These are phyloP conservation scores for Aurelia sp. DNA, from an alignment of 30 jellyfish, hydroid and myxozoan species.

Conservation along the genomic window DNA sequence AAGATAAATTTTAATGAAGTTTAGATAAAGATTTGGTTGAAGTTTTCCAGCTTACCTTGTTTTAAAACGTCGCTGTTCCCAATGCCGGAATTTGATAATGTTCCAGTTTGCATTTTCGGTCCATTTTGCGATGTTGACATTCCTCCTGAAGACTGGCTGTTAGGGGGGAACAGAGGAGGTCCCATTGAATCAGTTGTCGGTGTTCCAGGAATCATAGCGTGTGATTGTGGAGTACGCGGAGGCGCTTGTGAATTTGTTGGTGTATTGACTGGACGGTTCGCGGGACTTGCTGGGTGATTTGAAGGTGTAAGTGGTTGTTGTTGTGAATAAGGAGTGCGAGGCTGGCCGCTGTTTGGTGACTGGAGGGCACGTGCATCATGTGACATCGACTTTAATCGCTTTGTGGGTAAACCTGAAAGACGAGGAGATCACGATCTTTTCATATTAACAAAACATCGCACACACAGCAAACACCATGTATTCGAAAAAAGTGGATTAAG, in stretches of 20 bases:
- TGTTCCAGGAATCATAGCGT: slow-evolving; percentile 51
- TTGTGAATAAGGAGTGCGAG: slow-evolving; percentile 84
- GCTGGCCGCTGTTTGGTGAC: slow-evolving; percentile 82
- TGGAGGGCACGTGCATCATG: slow-evolving; percentile 79
- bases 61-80: slow-evolving; percentile 24
- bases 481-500: too few species aligned
- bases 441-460: neutral
- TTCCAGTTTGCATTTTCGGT: slow-evolving; percentile 22
- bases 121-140: slow-evolving; percentile 38
- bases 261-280: slow-evolving; percentile 55
- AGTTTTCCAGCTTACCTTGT: slow-evolving; percentile 17
- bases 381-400: slow-evolving; percentile 83
- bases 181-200: slow-evolving; percentile 72
- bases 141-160: slow-evolving; percentile 49
- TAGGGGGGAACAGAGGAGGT: slow-evolving; percentile 60
- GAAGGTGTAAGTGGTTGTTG: slow-evolving; percentile 91
- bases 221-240: slow-evolving; percentile 72
- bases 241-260: slow-evolving; percentile 67
- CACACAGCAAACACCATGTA: too few species aligned
- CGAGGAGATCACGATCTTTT: neutral
- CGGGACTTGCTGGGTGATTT: slow-evolving; percentile 67
- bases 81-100: slow-evolving; percentile 21
- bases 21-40: too few species aligned
- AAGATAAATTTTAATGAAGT: too few species aligned
- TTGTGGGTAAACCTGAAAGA: slow-evolving; percentile 79